These are phyloP conservation scores for Diachrysia chrysitis DNA, from an alignment of 2,888 invertebrate genomes.

Conservation along the genomic window DNA sequence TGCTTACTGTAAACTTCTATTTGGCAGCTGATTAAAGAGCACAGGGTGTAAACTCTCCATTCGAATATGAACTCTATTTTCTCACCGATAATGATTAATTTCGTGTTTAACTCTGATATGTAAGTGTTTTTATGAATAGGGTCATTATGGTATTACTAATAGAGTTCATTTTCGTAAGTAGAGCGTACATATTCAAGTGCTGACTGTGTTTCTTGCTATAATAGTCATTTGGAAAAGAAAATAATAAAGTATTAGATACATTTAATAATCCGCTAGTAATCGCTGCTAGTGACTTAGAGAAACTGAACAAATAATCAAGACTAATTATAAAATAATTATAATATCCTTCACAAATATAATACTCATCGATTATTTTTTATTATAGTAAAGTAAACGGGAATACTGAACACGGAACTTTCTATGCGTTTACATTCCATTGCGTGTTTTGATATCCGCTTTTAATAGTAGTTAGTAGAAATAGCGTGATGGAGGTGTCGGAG, in stretches of 20 bases:
- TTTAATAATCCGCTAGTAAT: constrained; percentile 16
- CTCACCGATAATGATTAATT: neutral
- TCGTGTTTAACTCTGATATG: neutral
- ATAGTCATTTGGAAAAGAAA: neutral
- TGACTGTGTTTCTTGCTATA: neutral
- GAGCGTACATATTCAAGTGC: neutral
- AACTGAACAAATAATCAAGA: constrained; percentile 54
- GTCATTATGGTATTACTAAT: neutral
- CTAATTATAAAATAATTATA: constrained; percentile 41
- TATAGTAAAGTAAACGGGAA: constrained; percentile 8
- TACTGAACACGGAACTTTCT: constrained; percentile 38
- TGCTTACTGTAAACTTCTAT: constrained; percentile 9
- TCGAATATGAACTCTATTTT: neutral
- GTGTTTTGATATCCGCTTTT: constrained; percentile 45
- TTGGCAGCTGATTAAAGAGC: constrained; percentile 14
- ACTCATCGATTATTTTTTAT: constrained; percentile 41
- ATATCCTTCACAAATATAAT: constrained; percentile 45
- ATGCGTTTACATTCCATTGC: constrained; percentile 46
- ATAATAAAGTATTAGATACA: constrained; percentile 13
- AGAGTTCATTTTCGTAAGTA: neutral
- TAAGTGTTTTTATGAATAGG: neutral
- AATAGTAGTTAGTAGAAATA: constrained; percentile 36
- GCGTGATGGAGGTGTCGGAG: constrained; percentile 41
- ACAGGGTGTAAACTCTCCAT: neutral
- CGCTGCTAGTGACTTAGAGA: constrained; percentile 18